Evolutionary conservation across 2,797 vertebrate genomes (phyloP), one percentile per base, ranked within the genome.

Genomic region (Acanthopagrus latus): DNA sequence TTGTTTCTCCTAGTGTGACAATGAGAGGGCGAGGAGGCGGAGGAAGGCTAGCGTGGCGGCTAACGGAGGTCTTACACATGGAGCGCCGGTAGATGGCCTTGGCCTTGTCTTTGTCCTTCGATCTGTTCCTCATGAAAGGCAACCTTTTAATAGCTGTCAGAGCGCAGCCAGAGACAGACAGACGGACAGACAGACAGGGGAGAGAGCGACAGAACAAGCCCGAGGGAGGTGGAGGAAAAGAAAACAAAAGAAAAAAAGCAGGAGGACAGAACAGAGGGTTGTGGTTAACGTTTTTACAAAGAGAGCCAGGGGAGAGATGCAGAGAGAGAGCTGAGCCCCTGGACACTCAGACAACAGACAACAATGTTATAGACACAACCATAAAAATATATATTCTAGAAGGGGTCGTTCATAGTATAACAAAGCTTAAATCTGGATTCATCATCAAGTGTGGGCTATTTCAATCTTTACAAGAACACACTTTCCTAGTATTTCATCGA

Each of bases 101-200:
- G 96, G 93, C 96, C 96, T 97, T 96, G 97, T 99, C 98, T 96
- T 99, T 99, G 94, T 99, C 98, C 97, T 98, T 99, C 96, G 97
- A 97, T 97, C 97, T 97, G 98, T 98, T 99, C 98, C 98, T 98
- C 98, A 99, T 98, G 97, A 99, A 99, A 95, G 98, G 97, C 95
- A 99, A 97, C 96, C 97, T 97, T 97, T 99, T 99, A 95, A 99
- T 95, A 93, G 98, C 97, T 97, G 97, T 95, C 95, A 95, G 93
- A 96, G 95, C 92, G 91, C 86, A 91, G 87, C 85, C 95, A 96
- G 95, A 86, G 75, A 88, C 72, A 75, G 72, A 86, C 83, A 72
- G 84, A 83, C 56, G 66, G 84, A 64, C 23, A 60, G 86, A 76
- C 56, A 75, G 65, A 75, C 4, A 66, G 62, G 55, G 21, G 69